phyloP scores from a whole-genome alignment of 1,140 invertebrate species.

The Megalonaias nervosa region DNA sequence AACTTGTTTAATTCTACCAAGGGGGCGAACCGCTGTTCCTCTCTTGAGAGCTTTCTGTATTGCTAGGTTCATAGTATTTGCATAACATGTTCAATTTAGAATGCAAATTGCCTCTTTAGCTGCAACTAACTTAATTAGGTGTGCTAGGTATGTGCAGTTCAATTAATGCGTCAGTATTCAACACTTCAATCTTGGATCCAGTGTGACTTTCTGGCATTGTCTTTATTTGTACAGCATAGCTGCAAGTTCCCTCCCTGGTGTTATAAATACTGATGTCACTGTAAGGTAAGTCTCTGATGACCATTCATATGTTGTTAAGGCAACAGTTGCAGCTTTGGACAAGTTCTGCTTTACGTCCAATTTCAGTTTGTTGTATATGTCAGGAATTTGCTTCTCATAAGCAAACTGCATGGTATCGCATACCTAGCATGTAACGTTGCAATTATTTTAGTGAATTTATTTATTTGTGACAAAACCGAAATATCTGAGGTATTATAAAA shows the following conservation, averaged over 20 bases:
- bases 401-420: no score
- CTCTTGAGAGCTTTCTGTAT: constrained; percentile 12
- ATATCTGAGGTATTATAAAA: no score
- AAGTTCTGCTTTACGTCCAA: no score
- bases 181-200: constrained; percentile 9
- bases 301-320: constrained; percentile 12
- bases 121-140: not conserved
- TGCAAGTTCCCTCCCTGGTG: constrained; percentile 1
- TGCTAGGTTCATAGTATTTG: constrained; percentile 21
- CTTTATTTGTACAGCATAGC: constrained; percentile 10
- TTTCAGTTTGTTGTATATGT: no score
- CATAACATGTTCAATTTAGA: constrained; percentile 9
- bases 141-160: constrained; percentile 2
- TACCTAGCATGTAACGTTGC: no score
- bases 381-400: no score
- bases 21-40: not conserved
- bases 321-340: not conserved
- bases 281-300: constrained; percentile 16
- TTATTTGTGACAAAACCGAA: no score
- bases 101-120: not conserved
- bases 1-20: constrained; percentile 12
- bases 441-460: no score
- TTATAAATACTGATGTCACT: constrained; percentile 6
- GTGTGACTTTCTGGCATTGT: constrained; percentile 7
- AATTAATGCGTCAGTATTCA: constrained; percentile 7